Base-by-base conservation (phyloP, 2,113 vertebrate genomes). In the Myotis davidii region DNA sequence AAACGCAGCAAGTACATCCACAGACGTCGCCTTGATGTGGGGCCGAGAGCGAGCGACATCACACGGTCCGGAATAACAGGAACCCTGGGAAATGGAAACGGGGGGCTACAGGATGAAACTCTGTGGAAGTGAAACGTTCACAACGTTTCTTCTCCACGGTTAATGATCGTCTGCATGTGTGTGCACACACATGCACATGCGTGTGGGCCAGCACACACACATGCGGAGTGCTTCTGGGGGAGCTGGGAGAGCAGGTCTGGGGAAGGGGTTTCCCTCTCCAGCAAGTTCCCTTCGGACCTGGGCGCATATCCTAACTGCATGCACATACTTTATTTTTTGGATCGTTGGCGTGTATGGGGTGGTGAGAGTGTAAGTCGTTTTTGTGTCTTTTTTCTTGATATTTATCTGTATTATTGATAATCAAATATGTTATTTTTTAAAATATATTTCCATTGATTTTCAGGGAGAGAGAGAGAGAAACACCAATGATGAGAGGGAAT, bases 121-220 rank as follows among this genome's bases (percentile, higher is more conserved):
- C 50, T 50, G 45, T n/a, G 25, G 18, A 78, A 83, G 13, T 45
- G 39, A 74, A 3, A 23, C 20, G 54, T n/a, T 32, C 8, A 3
- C 37, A 50, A 23, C 12, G 34, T 69, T 21, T 8, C 2, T 48
- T 87, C 73, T 23, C 27, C 77, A 23, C 21, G 65, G 11, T 74
- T 39, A 27, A 2, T 29, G 29, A 29, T 20, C 72, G 12, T 39
- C 42, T 50, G 11, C 45, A 9, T 27, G n/a, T 8, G 12, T 64
- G 16, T 34, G 27, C 3, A 0, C 3, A 16, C 16, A 42, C 6
- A 14, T 10, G 27, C 16, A 34, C 6, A 14, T 14, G 6, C 1
- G 27, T 16, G 11, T 52, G 39, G 25, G 29, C 25, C 20, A 4
- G 5, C 45, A 50, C 9, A 21, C 74, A 21, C 16, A 9, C 27